Evolutionary conservation across 2,888 invertebrate species (phyloP).

Genomic region (Microplitis deprimator): DNA sequence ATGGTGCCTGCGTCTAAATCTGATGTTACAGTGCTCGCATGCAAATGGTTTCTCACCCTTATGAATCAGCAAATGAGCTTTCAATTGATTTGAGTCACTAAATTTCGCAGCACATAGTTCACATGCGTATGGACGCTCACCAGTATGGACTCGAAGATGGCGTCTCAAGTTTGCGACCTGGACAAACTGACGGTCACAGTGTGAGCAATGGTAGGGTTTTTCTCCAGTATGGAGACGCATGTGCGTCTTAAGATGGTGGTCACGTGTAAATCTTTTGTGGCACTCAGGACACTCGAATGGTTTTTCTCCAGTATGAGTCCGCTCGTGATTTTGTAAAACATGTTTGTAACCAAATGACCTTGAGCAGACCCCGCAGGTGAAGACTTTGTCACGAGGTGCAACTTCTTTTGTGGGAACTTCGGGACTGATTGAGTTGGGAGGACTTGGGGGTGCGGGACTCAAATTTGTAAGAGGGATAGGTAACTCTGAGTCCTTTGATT

Average conservation of each 20-base stretch:
- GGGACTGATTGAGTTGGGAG: conserved; percentile 71
- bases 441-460: conserved; percentile 69
- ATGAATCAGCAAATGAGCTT: conserved; percentile 90
- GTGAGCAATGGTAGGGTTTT: conserved; percentile 92
- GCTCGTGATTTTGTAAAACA: conserved; percentile 93
- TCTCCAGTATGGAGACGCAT: conserved; percentile 94
- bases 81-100: conserved; percentile 92
- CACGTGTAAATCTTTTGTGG: conserved; percentile 90
- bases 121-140: conserved; percentile 91
- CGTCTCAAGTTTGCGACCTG: conserved; percentile 93
- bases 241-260: conserved; percentile 94
- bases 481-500: conserved; percentile 66
- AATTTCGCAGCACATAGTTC: conserved; percentile 88
- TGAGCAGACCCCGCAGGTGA: conserved; percentile 90
- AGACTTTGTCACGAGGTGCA: conserved; percentile 80
- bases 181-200: conserved; percentile 93
- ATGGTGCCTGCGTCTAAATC: conserved; percentile 89
- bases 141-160: conserved; percentile 92
- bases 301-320: conserved; percentile 95
- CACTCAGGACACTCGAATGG: conserved; percentile 94
- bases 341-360: conserved; percentile 95
- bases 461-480: conserved; percentile 16
- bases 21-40: conserved; percentile 84
- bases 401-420: conserved; percentile 64
- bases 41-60: conserved; percentile 92